Base-by-base conservation (phyloP, 2,113 vertebrate genomes). In the Cervus canadensis region DNA sequence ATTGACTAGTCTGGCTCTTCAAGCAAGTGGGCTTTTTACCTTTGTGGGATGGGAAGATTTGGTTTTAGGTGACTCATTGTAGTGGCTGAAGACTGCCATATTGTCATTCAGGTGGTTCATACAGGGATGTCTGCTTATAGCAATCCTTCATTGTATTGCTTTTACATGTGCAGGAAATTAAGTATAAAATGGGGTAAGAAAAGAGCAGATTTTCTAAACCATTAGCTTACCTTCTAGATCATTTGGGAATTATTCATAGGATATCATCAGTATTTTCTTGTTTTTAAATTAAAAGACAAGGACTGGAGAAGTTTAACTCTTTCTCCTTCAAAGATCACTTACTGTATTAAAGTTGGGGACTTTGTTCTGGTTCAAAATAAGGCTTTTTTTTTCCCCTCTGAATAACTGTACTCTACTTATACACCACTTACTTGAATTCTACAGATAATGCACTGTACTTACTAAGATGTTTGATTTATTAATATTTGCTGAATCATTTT, bases 141-240 rank as follows among this genome's bases (percentile, higher is more conserved):
- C 25, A 76, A 3, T 43, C 30, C 30, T 43, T 92, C 15, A 40
- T 26, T 52, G 19, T 62, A 54, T 40, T 87, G 56, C 62, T 74
- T 86, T 95, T 89, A 36, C 3, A 2, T 78, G n/a, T 89, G 50
- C n/a, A 93, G 7, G 40, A 95, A 87, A 79, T 95, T 45, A 76
- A 52, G 16, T 87, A 52, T 19, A 95, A 59, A 93, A 84, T 0
- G 6, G 54, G 12, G 4, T 89, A 12, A 36, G 40, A 52, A 57
- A 86, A 82, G 7, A 97, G 10, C 45, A 52, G 43, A 48, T 96
- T 95, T 97, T 92, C 78, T 95, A 88, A 87, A 89, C 25, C n/a
- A 48, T 30, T 78, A 48, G 85, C 26, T n/a, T 86, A 45, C 50
- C 74, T 91, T 94, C 59, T 78, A 94, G 59, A 56, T 93, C 45